Evolutionary conservation across 2,888 invertebrate species (phyloP), one percentile per base, ranked within the genome.

Genomic region (Sminthurides aquaticus): DNA sequence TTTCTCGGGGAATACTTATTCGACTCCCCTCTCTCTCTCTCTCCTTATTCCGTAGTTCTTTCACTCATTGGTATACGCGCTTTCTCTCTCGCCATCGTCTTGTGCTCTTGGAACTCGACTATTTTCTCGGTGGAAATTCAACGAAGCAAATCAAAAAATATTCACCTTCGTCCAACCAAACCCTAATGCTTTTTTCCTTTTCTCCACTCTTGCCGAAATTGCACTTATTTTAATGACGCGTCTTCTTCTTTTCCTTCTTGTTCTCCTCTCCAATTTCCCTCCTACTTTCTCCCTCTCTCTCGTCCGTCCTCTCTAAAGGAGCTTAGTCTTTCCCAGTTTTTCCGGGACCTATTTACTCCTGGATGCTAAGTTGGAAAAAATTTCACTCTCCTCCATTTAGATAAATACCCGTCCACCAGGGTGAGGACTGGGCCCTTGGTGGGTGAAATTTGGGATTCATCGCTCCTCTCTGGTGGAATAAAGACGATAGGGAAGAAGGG

Each of bases 141-240:
- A 57, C 64, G 64, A 64, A 64, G 58, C 64, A 64, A 64, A 64
- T 64, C 64, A 58, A 64, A 64, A 64, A 64, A 64, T 64, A 64
- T 62, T 62, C 64, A 64, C 64, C 64, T 64, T 63, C 57, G 57
- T 64, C 64, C 62, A 58, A 58, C 64, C 58, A 64, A 58, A 57
- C 29, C 52, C 57, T 58, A 60, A 64, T 60, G 57, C 60, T 57
- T 64, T 55, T 62, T 63, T 52, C 57, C 55, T 57, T 57, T 60
- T 64, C 43, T 34, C 54, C 63, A 60, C 64, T 61, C 59, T 58
- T 52, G 43, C 64, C 58, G 58, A 64, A 64, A 64, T 64, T 64
- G 64, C 58, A 64, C 64, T 64, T 64, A 64, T 64, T 64, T 64
- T 64, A 64, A 67, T 64, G 61, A 68, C 62, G 62, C 67, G 58